These are phyloP conservation scores for Sceloporus tristichus DNA, from an alignment of 2,113 vertebrate genomes.

Conservation along the genomic window DNA sequence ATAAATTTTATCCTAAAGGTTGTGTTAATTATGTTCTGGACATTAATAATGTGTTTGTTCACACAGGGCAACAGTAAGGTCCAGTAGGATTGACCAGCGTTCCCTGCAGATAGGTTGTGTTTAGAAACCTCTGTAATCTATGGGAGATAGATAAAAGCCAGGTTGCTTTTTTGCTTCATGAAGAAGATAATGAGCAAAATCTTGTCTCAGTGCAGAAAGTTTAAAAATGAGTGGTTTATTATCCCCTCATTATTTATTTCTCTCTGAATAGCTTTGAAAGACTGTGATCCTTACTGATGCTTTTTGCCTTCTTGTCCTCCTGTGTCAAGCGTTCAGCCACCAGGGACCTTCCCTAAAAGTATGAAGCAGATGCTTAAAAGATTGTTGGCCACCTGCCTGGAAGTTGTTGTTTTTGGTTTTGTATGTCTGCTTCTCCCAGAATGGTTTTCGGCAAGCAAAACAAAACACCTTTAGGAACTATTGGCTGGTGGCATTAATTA, in stretches of 20 bases:
- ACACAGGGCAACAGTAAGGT: background rate
- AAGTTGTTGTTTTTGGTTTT: constrained; percentile 16
- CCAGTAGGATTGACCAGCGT: background rate
- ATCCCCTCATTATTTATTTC: background rate
- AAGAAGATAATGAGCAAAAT: background rate
- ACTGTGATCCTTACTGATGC: background rate
- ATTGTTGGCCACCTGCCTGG: constrained; percentile 3
- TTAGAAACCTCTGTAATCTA: background rate
- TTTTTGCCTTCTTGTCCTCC: background rate
- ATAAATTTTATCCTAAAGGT: too few species aligned
- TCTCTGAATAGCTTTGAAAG: background rate
- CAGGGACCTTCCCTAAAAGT: background rate
- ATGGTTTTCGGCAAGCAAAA: constrained; percentile 34
- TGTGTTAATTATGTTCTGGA: too few species aligned
- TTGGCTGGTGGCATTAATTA: constrained; percentile 27
- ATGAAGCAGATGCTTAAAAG: background rate
- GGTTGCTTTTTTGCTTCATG: background rate
- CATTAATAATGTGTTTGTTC: too few species aligned
- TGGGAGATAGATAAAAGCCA: too few species aligned
- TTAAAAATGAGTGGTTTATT: background rate
- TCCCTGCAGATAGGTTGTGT: background rate
- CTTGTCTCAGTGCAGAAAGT: background rate
- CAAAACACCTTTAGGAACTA: background rate
- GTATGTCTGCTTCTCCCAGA: constrained; percentile 20
- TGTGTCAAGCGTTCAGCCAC: background rate